Base-by-base conservation (phyloP, 1,140 invertebrate genomes). In the Drosophila dunni region DNA sequence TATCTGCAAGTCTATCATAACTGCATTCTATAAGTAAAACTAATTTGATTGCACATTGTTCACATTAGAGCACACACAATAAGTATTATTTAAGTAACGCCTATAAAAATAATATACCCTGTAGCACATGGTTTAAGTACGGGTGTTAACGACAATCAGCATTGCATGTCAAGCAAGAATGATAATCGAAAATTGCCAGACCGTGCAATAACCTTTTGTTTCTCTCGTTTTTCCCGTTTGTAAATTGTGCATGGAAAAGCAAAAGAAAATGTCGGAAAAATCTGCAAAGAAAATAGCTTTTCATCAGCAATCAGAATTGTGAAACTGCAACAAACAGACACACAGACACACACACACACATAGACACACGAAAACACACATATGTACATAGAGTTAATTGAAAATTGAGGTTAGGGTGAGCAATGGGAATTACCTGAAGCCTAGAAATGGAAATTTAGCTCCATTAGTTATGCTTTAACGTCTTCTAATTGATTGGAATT, bases 121-220 rank as follows among this genome's bases (percentile, higher is more conserved):
- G 20, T 29, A 20, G 4, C 38, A 3, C 10, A 10, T 10, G 3
- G 1, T 13, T 8, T 33, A 42, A 20, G n/a, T 34, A 11, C 36
- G 11, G 44, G 71, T 70, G 70, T 58, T 53, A 44, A 36, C 56
- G 50, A 63, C 44, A 62, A 62, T 75, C 66, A 70, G 50, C 45
- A 77, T 86, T 88, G 82, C 82, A 86, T 86, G 82, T 83, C 82
- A 79, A 71, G 65, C 57, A 20, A 44, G 78, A 86, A 88, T 86
- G 82, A 82, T 88, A 81, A 79, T 68, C 82, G 63, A 58, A 70
- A 86, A 82, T 85, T 79, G 75, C 75, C 75, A 54, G 75, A 46
- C 44, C 75, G 82, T 79, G 53, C 82, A 88, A 83, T 86, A 88
- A 86, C 82, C 82, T 82, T 88, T 88, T 82, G 72, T 79, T 54